Conservation (phyloP, 1,140 invertebrate species). For the Stratiolaelaps scimitus region DNA sequence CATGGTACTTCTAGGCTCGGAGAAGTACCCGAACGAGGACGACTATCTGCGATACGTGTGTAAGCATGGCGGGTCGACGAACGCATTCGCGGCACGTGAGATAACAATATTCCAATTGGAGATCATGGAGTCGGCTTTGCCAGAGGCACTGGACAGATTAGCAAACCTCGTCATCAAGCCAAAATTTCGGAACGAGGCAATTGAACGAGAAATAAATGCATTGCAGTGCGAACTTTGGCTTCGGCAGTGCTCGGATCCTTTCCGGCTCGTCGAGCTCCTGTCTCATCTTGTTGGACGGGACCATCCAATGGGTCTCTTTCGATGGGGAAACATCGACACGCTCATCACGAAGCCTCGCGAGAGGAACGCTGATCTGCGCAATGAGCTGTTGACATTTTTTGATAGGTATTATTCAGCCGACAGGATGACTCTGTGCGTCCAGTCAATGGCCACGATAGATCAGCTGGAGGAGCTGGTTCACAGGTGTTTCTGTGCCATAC, state of each 20-base stretch:
- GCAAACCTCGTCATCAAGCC: slow-evolving; percentile 46
- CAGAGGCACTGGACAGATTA: slow-evolving; percentile 38
- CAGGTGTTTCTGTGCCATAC: background rate
- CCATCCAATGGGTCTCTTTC: background rate
- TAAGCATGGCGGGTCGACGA: slow-evolving; percentile 43
- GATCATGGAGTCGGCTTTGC: slow-evolving; percentile 26
- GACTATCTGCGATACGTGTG: slow-evolving; percentile 40
- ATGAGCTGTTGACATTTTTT: slow-evolving; percentile 45
- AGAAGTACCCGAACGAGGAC: slow-evolving; percentile 43
- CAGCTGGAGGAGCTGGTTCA: background rate
- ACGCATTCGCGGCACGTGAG: slow-evolving; percentile 44
- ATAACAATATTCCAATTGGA: slow-evolving; percentile 46
- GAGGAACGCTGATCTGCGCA: slow-evolving; percentile 40
- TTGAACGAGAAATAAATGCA: background rate
- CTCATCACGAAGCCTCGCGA: slow-evolving; percentile 41
- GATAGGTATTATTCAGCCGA: slow-evolving; percentile 32
- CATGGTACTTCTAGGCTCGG: slow-evolving; percentile 46
- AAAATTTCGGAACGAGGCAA: no score
- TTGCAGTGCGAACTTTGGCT: slow-evolving; percentile 2
- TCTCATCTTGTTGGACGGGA: background rate
- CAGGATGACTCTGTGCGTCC: slow-evolving; percentile 15
- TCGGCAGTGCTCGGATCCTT: background rate
- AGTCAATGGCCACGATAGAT: background rate
- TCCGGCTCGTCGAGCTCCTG: background rate
- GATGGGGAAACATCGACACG: slow-evolving; percentile 36